phyloP scores from a whole-genome alignment of 2,797 vertebrate genomes.

The Carapus acus region DNA sequence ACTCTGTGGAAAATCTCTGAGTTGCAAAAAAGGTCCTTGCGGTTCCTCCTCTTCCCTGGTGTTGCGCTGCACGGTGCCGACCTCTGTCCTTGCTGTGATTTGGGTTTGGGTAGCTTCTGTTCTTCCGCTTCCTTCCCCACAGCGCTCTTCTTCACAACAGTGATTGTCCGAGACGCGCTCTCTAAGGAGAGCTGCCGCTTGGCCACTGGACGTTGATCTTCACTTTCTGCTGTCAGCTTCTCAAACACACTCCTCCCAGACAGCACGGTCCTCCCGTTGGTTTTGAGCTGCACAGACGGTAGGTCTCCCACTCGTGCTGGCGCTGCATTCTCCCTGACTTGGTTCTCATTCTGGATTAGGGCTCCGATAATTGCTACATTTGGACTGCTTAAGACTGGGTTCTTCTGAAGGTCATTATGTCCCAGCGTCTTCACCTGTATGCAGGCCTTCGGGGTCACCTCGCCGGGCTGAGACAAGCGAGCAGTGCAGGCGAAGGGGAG shows the following conservation, averaged over 20 bases:
- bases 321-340: constrained; percentile 13
- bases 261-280: constrained; percentile 22
- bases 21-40: constrained; percentile 68
- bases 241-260: constrained; percentile 51
- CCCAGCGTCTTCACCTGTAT: constrained; percentile 43
- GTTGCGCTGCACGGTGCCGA: fast-evolving
- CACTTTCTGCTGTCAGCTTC: constrained; percentile 55
- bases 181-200: constrained; percentile 76
- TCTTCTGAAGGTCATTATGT: constrained; percentile 32
- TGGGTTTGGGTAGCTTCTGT: constrained; percentile 23
- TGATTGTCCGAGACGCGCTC: constrained; percentile 65
- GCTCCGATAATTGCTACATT: constrained; percentile 15
- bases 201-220: constrained; percentile 67
- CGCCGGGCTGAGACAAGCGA: constrained; percentile 37
- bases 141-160: constrained; percentile 72
- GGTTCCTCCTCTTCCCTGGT: constrained; percentile 47
- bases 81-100: constrained; percentile 25
- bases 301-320: background rate
- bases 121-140: constrained; percentile 61
- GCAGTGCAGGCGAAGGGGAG: constrained; percentile 59
- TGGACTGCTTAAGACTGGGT: background rate
- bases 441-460: constrained; percentile 35
- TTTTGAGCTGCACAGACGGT: constrained; percentile 2
- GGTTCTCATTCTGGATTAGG: constrained; percentile 23
- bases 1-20: constrained; percentile 65